Evolutionary conservation across 2,113 vertebrate species (phyloP).

Genomic region (Halichoerus grypus): DNA sequence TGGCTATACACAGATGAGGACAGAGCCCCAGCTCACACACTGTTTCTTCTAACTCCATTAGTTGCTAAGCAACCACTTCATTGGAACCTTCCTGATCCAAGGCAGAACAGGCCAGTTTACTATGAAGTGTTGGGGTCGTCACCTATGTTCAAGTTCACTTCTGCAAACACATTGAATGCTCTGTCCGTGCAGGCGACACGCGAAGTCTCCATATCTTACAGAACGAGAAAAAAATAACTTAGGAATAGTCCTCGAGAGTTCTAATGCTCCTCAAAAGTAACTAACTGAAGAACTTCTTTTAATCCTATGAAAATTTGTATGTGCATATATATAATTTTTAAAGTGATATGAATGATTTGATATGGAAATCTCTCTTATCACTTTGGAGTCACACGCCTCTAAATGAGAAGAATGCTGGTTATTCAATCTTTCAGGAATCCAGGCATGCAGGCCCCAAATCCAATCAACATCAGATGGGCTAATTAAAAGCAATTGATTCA

Average conservation of each 20-base stretch:
- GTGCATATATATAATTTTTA: not conserved
- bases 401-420: constrained; percentile 60
- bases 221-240: not conserved
- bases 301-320: not conserved
- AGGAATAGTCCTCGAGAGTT: not conserved
- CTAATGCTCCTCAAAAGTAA: not conserved
- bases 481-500: constrained; percentile 73
- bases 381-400: constrained; percentile 59
- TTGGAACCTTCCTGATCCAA: constrained; percentile 29
- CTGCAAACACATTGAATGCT: not conserved
- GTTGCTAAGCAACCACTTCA: constrained; percentile 75
- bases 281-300: not conserved
- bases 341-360: constrained; percentile 24
- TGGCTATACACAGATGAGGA: not conserved
- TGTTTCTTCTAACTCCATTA: constrained; percentile 57
- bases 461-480: constrained; percentile 65
- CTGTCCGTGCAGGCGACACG: not conserved
- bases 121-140: not conserved
- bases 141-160: not conserved
- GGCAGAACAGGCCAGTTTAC: constrained; percentile 41
- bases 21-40: not conserved
- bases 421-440: constrained; percentile 66
- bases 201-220: not conserved
- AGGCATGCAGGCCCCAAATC: constrained; percentile 24
- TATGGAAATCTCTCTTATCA: constrained; percentile 51